Base-by-base conservation (phyloP, 2,797 vertebrate species). In the Liparis tanakae region DNA sequence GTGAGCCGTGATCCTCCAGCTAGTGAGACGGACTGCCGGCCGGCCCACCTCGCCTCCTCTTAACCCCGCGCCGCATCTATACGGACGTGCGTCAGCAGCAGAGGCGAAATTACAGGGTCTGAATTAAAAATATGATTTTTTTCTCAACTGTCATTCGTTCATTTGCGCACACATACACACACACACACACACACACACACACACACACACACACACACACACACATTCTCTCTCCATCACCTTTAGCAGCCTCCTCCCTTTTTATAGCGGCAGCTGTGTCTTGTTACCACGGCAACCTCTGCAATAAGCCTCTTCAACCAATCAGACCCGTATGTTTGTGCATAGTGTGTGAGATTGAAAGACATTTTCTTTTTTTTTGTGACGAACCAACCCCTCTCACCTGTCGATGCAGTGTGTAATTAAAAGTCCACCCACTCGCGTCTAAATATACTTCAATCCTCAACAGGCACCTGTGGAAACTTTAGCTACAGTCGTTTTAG, bases 341-440 rank as follows among this genome's bases (percentile, higher is more conserved):
- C 20, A 36, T 53, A 6, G 67, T 50, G 17, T 54, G 67, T 46
- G 65, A 22, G 39, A 72, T 50, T 57, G 50, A 76, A 59, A 73
- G 62, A 59, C 30, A 37, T 41, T 56, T 82, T 70, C 2, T 2
- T 30, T 30, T 30, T 30, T 30, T 81, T 56, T 44, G 73, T 83
- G 73, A 82, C 83, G 10, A 39, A 39, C 37, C 12, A 30, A 30
- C 10, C 39, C n/a, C 64, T 62, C 53, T 30, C 83, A 89, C 85
- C 85, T 86, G 88, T 85, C 79, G 81, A 5, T 71, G 68, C 60
- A 46, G 66, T 63, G 56, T 88, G 78, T 92, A 92, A 93, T 93
- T 92, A 91, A 91, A 74, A 61, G 34, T 82, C 82, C 20, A 60
- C 88, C 90, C 84, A 91, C 89, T 87, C 79, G 7, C n/a, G 59